These are phyloP conservation scores for Plodia interpunctella DNA, from an alignment of 1,140 invertebrate species.

Conservation along the genomic window DNA sequence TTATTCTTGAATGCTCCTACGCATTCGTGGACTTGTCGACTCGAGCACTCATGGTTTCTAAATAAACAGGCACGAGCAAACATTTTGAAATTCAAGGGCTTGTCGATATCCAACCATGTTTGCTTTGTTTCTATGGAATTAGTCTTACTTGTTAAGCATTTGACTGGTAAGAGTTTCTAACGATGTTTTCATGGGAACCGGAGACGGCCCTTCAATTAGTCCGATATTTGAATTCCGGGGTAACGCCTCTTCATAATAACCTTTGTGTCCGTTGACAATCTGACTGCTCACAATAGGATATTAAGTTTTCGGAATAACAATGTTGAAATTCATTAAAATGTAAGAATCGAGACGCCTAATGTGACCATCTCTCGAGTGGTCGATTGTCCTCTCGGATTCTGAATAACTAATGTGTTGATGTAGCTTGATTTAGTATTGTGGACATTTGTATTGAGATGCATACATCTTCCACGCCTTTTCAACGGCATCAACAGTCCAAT, in stretches of 20 bases:
- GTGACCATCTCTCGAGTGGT: conserved; percentile 52
- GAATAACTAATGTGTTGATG: conserved; percentile 52
- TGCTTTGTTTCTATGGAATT: conserved; percentile 42
- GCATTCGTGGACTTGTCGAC: conserved; percentile 28
- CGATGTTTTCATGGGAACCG: neutral
- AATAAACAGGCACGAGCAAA: conserved; percentile 45
- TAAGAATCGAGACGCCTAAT: conserved; percentile 54
- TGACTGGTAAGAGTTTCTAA: conserved; percentile 15
- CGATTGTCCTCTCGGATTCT: conserved; percentile 38
- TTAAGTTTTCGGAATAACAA: conserved; percentile 31
- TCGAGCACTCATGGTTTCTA: conserved; percentile 36
- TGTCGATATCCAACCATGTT: conserved; percentile 42
- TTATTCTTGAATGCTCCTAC: conserved; percentile 28
- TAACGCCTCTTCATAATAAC: conserved; percentile 20
- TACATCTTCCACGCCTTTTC: conserved; percentile 26
- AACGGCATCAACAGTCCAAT: conserved; percentile 14
- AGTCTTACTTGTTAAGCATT: conserved; percentile 32
- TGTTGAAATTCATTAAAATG: conserved; percentile 44
- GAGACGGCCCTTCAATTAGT: conserved; percentile 8
- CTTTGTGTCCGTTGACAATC: conserved; percentile 15
- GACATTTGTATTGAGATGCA: conserved; percentile 27
- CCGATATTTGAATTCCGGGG: conserved; percentile 11
- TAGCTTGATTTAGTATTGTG: conserved; percentile 41
- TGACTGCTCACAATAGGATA: conserved; percentile 18
- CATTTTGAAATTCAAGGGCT: conserved; percentile 53